Percentiles rank a stretch among this genome's conserved stretches.
Conservation (phyloP, 2,113 vertebrate genomes). For the Anarhynchus alexandrinus region DNA sequence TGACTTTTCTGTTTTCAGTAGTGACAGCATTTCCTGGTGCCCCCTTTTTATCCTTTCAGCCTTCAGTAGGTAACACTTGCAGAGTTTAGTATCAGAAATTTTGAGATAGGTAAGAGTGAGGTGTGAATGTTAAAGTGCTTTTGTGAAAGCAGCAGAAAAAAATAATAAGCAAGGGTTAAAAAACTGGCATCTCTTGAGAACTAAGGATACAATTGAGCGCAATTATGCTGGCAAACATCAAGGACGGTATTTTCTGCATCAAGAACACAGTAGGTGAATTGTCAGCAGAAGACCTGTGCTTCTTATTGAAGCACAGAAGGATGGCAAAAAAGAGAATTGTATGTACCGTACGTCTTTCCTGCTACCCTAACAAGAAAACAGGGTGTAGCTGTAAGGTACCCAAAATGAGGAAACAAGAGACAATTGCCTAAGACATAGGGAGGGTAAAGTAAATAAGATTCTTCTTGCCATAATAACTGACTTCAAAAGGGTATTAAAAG, state of each 20-base stretch:
- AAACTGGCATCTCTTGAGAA: background rate
- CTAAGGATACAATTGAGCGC: rapidly evolving
- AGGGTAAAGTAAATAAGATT: background rate
- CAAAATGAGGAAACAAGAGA: background rate
- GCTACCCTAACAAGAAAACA: background rate
- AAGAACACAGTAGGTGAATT: background rate
- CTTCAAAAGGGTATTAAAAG: background rate
- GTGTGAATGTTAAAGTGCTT: background rate
- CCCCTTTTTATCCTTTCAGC: background rate
- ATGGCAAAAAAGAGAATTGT: background rate
- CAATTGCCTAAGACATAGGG: background rate
- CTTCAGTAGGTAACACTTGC: background rate
- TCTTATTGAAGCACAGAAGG: background rate
- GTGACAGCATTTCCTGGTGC: background rate
- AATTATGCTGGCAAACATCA: background rate
- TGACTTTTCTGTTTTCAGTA: background rate
- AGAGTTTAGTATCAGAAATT: background rate
- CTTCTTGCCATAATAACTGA: background rate
- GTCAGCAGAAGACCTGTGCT: background rate
- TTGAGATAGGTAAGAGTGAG: background rate
- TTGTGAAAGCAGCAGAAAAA: background rate
- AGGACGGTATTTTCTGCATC: background rate
- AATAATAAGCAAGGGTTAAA: background rate
- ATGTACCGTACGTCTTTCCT: background rate
- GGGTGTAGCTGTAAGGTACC: background rate